These are phyloP conservation scores for Girardia tigrina DNA, from an alignment of 2,888 invertebrate species.

Conservation along the genomic window DNA sequence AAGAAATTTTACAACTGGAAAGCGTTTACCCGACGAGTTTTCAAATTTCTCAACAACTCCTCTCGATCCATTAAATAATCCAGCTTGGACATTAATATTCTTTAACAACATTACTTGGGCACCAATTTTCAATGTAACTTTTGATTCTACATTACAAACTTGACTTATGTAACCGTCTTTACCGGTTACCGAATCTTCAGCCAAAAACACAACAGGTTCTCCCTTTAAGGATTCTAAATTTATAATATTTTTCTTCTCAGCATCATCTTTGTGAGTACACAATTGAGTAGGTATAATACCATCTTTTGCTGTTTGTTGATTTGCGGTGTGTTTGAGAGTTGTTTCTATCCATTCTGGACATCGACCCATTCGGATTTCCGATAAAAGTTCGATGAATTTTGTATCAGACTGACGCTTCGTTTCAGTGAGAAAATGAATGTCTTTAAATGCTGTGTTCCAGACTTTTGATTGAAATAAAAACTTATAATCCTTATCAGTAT, in stretches of 20 bases:
- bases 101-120: constrained; percentile 81
- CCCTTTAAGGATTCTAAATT: constrained; percentile 60
- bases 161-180: constrained; percentile 62
- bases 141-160: constrained; percentile 64
- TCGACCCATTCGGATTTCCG: constrained; percentile 67
- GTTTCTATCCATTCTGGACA: constrained; percentile 50
- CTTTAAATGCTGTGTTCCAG: constrained; percentile 67
- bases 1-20: constrained; percentile 37
- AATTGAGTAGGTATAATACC: constrained; percentile 73
- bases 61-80: constrained; percentile 81
- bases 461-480: constrained; percentile 55
- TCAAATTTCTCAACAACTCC: constrained; percentile 70
- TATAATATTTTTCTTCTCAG: constrained; percentile 69
- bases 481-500: background rate
- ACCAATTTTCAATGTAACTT: constrained; percentile 60
- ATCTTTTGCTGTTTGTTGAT: constrained; percentile 66
- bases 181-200: constrained; percentile 65
- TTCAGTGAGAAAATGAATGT: constrained; percentile 64
- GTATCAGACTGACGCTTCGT: constrained; percentile 76
- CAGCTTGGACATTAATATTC: constrained; percentile 69
- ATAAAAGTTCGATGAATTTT: constrained; percentile 67
- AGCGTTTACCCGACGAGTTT: constrained; percentile 49
- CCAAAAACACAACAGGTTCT: constrained; percentile 59
- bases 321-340: constrained; percentile 61
- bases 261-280: constrained; percentile 82